Base-by-base conservation (phyloP, 2,113 vertebrate species). In the Laterallus jamaicensis region DNA sequence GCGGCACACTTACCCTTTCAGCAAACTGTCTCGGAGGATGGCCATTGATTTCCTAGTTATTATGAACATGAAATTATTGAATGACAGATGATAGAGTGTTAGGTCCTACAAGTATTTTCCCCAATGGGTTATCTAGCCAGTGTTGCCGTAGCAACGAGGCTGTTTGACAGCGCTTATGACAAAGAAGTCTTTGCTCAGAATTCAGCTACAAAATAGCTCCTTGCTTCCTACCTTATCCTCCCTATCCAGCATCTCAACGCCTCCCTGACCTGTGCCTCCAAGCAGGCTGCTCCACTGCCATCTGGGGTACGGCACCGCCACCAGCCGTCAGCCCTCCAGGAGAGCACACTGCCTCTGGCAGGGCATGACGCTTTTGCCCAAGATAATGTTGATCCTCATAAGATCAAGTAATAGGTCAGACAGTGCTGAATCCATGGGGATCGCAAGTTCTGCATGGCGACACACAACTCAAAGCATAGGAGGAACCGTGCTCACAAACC, bases 41-140 rank as follows among this genome's bases (percentile, higher is more conserved):
- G 92, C 81, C 97, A 98, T 98, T 98, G 98, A 99, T 99, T 99
- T 98, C 97, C 97, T 98, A 97, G 97, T 99, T 98, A 99, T 98
- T 98, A 98, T 98, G 97, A 98, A 99, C 98, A 99, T 93, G 96
- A 98, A 98, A 99, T 98, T 98, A 99, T 98, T 98, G 98, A 98
- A 98, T 98, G 98, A 98, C 98, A 98, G 98, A 98, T 98, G 98
- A 99, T 98, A 98, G 98, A 98, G 98, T 98, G 98, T 98, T 98
- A 96, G 97, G 98, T 97, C 97, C 98, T 96, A 97, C 97, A 96
- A 98, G 98, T 97, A 98, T 98, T 98, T 98, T 98, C 97, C 96
- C 97, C 97, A 96, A 98, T 96, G 98, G 97, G 97, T 97, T 98
- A 98, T 97, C 97, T 96, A 97, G 97, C 97, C 14, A 39, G 58